Evolutionary conservation across 2,888 invertebrate genomes (phyloP).

Genomic region (Dorcus parallelipipedus): DNA sequence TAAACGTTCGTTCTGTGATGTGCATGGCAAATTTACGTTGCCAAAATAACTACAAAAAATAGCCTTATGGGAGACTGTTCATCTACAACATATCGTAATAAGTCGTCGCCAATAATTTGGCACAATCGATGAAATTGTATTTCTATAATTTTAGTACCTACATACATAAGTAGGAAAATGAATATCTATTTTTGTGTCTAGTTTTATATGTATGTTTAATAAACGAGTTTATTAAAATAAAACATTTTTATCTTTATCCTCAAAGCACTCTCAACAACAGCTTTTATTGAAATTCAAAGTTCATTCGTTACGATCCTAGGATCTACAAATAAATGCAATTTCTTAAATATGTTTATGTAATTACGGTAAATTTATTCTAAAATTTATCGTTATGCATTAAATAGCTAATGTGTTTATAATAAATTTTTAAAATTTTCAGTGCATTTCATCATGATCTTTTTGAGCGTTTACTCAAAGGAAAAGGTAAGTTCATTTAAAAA

Average conservation of each 20-base stretch:
- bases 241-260: not conserved
- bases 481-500: too few species aligned
- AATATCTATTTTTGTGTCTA: constrained; percentile 5
- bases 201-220: constrained; percentile 12
- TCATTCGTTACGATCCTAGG: too few species aligned
- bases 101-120: not conserved
- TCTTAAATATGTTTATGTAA: too few species aligned
- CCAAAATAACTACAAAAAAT: constrained; percentile 15
- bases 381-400: too few species aligned
- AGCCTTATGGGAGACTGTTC: constrained; percentile 24
- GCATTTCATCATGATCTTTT: too few species aligned
- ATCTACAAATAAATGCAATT: too few species aligned
- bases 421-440: too few species aligned
- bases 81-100: constrained; percentile 5
- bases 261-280: too few species aligned
- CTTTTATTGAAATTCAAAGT: too few species aligned
- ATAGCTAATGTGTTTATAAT: too few species aligned
- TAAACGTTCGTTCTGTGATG: constrained; percentile 25
- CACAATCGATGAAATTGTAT: not conserved
- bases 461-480: too few species aligned
- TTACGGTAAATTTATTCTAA: too few species aligned
- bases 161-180: not conserved
- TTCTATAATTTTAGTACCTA: not conserved
- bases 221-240: constrained; percentile 1
- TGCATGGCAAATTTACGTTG: constrained; percentile 23